Conservation (phyloP, 2,888 invertebrate species). For the Ariolimax columbianus region DNA sequence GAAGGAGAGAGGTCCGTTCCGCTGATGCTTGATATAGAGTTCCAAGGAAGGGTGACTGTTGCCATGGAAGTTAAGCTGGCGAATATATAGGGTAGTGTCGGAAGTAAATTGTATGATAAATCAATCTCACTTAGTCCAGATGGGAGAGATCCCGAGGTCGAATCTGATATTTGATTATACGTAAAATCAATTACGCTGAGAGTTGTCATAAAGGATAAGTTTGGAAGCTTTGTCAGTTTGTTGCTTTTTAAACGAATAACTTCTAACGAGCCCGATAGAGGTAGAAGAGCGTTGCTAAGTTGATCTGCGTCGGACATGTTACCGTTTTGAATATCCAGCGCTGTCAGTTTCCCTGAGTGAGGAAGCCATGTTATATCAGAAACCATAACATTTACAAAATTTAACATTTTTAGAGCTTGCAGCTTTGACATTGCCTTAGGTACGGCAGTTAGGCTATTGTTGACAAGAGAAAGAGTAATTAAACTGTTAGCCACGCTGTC, state of each 20-base stretch:
- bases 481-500: neutral
- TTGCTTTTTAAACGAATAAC: neutral
- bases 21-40: neutral
- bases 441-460: neutral
- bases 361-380: neutral
- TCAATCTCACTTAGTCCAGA: neutral
- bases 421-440: conserved; percentile 9
- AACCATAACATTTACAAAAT: neutral
- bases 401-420: neutral
- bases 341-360: neutral
- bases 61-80: neutral
- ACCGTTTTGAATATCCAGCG: neutral
- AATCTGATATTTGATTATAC: neutral
- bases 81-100: neutral
- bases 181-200: neutral
- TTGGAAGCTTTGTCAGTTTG: neutral
- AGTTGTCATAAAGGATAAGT: neutral
- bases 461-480: neutral
- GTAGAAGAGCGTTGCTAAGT: neutral
- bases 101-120: neutral
- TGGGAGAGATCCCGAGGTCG: neutral
- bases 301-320: neutral
- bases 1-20: neutral
- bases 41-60: neutral
- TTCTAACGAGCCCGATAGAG: neutral